phyloP scores from a whole-genome alignment of 2,113 vertebrate species.

The Engystomops pustulosus region DNA sequence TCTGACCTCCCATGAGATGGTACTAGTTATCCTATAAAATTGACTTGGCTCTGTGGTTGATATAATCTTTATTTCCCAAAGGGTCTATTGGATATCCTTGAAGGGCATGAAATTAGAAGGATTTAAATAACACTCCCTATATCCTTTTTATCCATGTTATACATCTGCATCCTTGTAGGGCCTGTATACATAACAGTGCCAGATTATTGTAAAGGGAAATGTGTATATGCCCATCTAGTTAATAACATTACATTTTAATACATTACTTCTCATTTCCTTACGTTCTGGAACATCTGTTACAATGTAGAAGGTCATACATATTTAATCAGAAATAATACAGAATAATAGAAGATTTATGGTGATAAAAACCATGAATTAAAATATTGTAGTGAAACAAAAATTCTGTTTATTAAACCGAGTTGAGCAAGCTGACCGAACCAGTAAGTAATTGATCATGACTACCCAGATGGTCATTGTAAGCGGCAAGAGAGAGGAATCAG shows the following conservation, averaged over 20 bases:
- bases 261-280: slow-evolving; percentile 47
- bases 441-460: slow-evolving; percentile 65
- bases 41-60: background rate
- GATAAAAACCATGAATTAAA: slow-evolving; percentile 41
- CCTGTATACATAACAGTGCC: background rate
- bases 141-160: no score
- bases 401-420: background rate
- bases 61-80: slow-evolving; percentile 34
- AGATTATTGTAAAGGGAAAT: slow-evolving; percentile 17
- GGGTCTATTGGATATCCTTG: background rate
- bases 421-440: slow-evolving; percentile 47
- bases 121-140: background rate
- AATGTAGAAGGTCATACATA: slow-evolving; percentile 39
- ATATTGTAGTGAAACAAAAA: background rate
- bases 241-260: slow-evolving; percentile 47
- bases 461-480: slow-evolving; percentile 69
- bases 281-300: slow-evolving; percentile 45
- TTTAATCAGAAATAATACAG: slow-evolving; percentile 45
- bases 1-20: background rate
- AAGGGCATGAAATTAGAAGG: background rate
- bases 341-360: slow-evolving; percentile 37
- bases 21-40: slow-evolving; percentile 2
- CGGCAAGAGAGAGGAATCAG: slow-evolving; percentile 64
- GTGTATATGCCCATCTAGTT: background rate
- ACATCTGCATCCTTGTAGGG: no score